Conservation (phyloP, 2,888 invertebrate species). For the Bursaphelenchus okinawaensis region DNA sequence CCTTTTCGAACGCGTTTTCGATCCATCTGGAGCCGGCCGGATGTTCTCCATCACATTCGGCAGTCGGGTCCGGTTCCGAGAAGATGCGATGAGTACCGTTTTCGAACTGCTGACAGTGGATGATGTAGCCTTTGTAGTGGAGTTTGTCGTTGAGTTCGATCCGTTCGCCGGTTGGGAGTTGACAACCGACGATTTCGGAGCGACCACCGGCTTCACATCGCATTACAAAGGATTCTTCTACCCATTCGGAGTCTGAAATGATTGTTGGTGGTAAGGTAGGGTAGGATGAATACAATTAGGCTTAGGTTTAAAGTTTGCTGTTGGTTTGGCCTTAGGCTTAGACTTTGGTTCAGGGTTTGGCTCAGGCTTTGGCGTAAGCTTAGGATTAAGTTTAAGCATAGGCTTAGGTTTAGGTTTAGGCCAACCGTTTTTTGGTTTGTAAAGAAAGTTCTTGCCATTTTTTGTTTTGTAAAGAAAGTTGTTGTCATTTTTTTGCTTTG, state of each 20-base stretch:
- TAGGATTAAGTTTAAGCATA: no score
- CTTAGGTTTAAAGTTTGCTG: no score
- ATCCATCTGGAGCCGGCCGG: constrained; percentile 7
- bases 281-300: no score
- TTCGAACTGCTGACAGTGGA: constrained; percentile 10
- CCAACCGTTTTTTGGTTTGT: no score
- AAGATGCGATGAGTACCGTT: constrained; percentile 5
- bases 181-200: constrained; percentile 31
- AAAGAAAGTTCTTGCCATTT: no score
- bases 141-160: constrained; percentile 11
- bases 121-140: constrained; percentile 8
- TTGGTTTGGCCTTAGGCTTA: background rate
- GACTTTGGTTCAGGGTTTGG: no score
- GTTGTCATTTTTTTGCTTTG: no score
- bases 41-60: background rate
- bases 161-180: constrained; percentile 20
- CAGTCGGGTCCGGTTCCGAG: background rate
- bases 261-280: no score
- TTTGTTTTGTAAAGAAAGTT: no score
- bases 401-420: no score
- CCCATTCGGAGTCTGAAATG: background rate
- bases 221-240: background rate
- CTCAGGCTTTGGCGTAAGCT: no score
- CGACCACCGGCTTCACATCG: background rate
- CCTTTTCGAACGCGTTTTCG: constrained; percentile 11